Percentiles rank a stretch among this genome's conserved stretches.
These are phyloP conservation scores for Helicolenus hilgendorfi DNA, from an alignment of 2,797 vertebrate genomes.

Conservation along the genomic window DNA sequence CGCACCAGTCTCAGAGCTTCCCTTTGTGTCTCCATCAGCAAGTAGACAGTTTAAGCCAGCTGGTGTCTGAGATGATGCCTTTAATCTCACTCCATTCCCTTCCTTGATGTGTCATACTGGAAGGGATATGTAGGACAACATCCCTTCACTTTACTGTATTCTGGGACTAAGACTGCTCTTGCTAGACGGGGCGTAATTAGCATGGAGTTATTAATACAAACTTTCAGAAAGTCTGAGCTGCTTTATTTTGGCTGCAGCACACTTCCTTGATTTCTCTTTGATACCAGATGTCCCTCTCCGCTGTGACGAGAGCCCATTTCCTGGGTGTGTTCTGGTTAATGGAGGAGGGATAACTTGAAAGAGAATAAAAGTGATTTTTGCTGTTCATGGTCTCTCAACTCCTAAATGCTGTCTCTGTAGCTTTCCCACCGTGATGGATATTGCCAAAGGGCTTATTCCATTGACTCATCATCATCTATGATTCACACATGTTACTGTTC, in stretches of 20 bases:
- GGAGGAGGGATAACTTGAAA: slow-evolving; percentile 42
- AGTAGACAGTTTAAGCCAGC: slow-evolving; percentile 63
- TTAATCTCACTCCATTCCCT: slow-evolving; percentile 58
- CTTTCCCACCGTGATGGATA: slow-evolving; percentile 26
- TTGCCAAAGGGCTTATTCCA: slow-evolving; percentile 34
- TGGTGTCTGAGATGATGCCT: slow-evolving; percentile 64
- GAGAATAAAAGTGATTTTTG: slow-evolving; percentile 46
- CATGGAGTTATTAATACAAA: slow-evolving; percentile 67
- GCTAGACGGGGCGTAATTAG: slow-evolving; percentile 73
- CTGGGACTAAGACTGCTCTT: slow-evolving; percentile 52
- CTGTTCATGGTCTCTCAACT: slow-evolving; percentile 39
- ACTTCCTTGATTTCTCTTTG: slow-evolving; percentile 55
- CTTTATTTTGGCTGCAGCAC: slow-evolving; percentile 57
- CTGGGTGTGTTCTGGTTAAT: slow-evolving; percentile 35
- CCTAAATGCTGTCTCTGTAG: slow-evolving; percentile 25
- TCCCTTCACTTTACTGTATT: slow-evolving; percentile 66
- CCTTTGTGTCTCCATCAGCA: slow-evolving; percentile 59
- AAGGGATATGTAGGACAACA: slow-evolving; percentile 72
- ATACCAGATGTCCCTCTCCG: slow-evolving; percentile 64
- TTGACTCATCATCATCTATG: slow-evolving; percentile 56
- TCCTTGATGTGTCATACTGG: slow-evolving; percentile 66
- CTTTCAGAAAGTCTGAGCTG: slow-evolving; percentile 56
- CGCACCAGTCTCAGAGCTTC: slow-evolving; percentile 18
- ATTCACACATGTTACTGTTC: slow-evolving; percentile 53
- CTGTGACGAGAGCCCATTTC: slow-evolving; percentile 42